Evolutionary conservation across 2,888 invertebrate genomes (phyloP).

Genomic region (Notocelia uddmanniana): DNA sequence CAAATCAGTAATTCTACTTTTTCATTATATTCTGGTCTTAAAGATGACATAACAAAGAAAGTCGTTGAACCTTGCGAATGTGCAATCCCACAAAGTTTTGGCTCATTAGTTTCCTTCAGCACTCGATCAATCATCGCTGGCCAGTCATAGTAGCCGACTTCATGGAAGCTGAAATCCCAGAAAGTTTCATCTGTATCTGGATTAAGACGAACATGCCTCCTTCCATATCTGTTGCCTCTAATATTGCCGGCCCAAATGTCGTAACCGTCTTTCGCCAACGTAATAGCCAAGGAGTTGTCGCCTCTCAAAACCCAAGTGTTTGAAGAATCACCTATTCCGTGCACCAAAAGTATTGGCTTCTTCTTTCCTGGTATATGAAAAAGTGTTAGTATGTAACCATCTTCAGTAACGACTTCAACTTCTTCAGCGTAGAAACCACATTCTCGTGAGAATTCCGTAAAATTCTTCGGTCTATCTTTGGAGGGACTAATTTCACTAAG

Average conservation of each 20-base stretch:
- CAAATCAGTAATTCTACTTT: constrained; percentile 10
- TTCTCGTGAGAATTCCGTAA: constrained; percentile 16
- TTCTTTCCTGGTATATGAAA: constrained; percentile 24
- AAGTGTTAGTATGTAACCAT: constrained; percentile 25
- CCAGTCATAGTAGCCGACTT: constrained; percentile 24
- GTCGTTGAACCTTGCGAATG: constrained; percentile 27
- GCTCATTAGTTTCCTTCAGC: constrained; percentile 7
- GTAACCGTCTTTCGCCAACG: constrained; percentile 10
- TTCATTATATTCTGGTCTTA: constrained; percentile 32
- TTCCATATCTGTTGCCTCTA: constrained; percentile 30
- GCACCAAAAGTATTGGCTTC: constrained; percentile 24
- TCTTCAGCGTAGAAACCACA: constrained; percentile 24
- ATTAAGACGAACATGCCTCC: constrained; percentile 15
- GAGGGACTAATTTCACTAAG: not conserved
- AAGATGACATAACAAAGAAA: constrained; percentile 12
- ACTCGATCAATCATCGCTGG: constrained; percentile 30
- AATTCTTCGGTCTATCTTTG: constrained; percentile 18
- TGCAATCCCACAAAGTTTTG: constrained; percentile 13
- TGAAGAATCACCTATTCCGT: constrained; percentile 18
- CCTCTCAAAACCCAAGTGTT: constrained; percentile 34
- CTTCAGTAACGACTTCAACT: constrained; percentile 27
- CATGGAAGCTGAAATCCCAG: constrained; percentile 33
- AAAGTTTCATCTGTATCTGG: constrained; percentile 25
- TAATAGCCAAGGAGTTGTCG: constrained; percentile 11
- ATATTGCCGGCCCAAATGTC: constrained; percentile 28